phyloP scores from a whole-genome alignment of 1,140 invertebrate genomes.

The Thereuonema tuberculata region DNA sequence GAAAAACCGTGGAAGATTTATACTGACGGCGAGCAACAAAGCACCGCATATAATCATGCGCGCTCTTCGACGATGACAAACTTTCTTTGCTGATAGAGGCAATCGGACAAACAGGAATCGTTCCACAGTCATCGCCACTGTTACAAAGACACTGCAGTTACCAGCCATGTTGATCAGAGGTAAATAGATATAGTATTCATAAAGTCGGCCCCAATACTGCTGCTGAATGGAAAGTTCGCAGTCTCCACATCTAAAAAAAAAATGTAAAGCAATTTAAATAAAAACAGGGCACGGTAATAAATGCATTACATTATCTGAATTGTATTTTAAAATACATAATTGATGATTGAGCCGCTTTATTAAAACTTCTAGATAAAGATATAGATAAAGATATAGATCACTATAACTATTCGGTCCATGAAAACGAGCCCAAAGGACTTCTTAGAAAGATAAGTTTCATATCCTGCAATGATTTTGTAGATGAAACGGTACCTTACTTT shows the following conservation, averaged over 20 bases:
- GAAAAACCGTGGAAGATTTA: slow-evolving; percentile 2
- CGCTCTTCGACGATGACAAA: neutral
- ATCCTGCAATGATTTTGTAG: too few relatives aligned
- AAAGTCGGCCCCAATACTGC: neutral
- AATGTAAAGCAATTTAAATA: neutral
- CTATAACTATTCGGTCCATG: too few relatives aligned
- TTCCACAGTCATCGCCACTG: slow-evolving; percentile 1
- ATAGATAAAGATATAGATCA: too few relatives aligned
- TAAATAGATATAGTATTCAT: slow-evolving; percentile 2
- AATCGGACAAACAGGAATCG: slow-evolving; percentile 1
- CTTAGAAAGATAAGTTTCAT: too few relatives aligned
- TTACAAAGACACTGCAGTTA: neutral
- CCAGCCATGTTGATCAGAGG: neutral
- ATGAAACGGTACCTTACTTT: too few relatives aligned
- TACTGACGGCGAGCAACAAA: neutral
- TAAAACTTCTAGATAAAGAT: too few relatives aligned
- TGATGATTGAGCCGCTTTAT: too few relatives aligned
- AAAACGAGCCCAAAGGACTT: too few relatives aligned
- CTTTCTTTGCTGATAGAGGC: neutral
- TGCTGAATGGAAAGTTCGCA: neutral
- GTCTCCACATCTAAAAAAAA: slow-evolving; percentile 1
- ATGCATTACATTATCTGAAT: too few relatives aligned
- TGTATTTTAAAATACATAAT: too few relatives aligned
- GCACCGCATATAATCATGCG: too few relatives aligned
- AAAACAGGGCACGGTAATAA: too few relatives aligned